These are phyloP conservation scores for Aphelinus certus DNA, from an alignment of 1,140 invertebrate genomes.

Conservation along the genomic window DNA sequence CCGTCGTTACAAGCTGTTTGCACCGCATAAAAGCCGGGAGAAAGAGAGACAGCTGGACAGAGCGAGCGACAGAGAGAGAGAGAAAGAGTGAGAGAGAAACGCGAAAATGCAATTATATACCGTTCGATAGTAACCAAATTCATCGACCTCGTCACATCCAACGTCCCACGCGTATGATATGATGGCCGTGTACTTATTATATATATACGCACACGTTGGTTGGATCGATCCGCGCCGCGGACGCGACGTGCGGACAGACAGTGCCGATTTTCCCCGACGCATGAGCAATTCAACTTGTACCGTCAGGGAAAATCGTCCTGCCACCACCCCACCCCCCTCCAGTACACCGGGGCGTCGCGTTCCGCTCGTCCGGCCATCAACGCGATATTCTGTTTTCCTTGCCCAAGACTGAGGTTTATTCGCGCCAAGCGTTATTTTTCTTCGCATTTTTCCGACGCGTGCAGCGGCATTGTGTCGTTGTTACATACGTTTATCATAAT, in stretches of 20 bases:
- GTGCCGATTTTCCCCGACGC: constrained; percentile 49
- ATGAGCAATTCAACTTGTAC: constrained; percentile 36
- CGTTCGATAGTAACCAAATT: no score
- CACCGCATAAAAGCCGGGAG: constrained; percentile 1
- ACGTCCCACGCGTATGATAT: no score
- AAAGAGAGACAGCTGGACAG: background rate
- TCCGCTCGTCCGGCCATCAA: constrained; percentile 13
- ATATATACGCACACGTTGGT: constrained; percentile 19
- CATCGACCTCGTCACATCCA: constrained; percentile 27
- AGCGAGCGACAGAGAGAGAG: background rate
- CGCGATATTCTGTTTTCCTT: constrained; percentile 51
- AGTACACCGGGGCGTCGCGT: no score
- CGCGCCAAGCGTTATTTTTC: constrained; percentile 48
- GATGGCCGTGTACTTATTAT: constrained; percentile 53
- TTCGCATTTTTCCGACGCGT: constrained; percentile 27
- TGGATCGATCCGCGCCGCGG: background rate
- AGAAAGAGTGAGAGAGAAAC: background rate
- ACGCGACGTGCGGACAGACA: background rate
- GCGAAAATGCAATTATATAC: no score
- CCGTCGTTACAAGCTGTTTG: constrained; percentile 37
- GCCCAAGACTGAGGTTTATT: constrained; percentile 63
- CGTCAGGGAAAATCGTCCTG: constrained; percentile 47
- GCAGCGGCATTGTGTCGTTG: background rate
- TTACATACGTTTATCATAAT: no score
- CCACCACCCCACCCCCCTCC: no score